Evolutionary conservation across 2,888 invertebrate species (phyloP), one percentile per base, ranked within the genome.

Genomic region (Epinotia ramella): DNA sequence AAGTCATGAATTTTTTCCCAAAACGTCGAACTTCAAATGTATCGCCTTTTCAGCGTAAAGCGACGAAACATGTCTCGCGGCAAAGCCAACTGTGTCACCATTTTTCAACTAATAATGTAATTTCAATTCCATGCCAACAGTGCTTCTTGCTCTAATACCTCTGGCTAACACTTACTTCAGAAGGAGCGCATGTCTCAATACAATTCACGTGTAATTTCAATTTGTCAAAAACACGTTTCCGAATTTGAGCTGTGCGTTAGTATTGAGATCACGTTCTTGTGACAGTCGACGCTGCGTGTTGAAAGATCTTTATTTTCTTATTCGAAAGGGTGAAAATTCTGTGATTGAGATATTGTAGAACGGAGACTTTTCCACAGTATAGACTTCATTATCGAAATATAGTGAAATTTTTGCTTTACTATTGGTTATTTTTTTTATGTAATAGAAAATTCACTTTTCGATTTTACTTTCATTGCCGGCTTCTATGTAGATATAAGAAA

Each of bases 41-140:
- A 84, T 84, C 84, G 87, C 87, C 80, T 79, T 80, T 79, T 80
- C 80, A 77, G 78, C 73, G 76, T 87, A 89, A 91, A 91, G 91
- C 91, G 91, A 91, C 90, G 89, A 90, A 90, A 90, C 91, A 90
- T 91, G 90, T 91, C 88, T 89, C 81, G 83, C 78, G 84, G 84
- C 84, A 80, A 70, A 77, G 77, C 70, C 6, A 53, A 79, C 80
- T 88, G 88, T 91, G 53, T 7, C n/a, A 2, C 91, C 88, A 83
- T 87, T 90, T 90, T 91, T 84, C n/a, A n/a, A 62, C 16, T 53
- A 49, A 16, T 16, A 49, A 49, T 49, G 16, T 49, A 1, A 53
- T 53, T 53, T 62, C 33, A 33, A 33, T 62, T 62, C 33, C 40
- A 33, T 40, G 3, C 7, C 33, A 62, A n/a, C 60, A 28, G 16